These are phyloP conservation scores for Etia nguti DNA, from an alignment of 2,113 vertebrate genomes.

Conservation along the genomic window DNA sequence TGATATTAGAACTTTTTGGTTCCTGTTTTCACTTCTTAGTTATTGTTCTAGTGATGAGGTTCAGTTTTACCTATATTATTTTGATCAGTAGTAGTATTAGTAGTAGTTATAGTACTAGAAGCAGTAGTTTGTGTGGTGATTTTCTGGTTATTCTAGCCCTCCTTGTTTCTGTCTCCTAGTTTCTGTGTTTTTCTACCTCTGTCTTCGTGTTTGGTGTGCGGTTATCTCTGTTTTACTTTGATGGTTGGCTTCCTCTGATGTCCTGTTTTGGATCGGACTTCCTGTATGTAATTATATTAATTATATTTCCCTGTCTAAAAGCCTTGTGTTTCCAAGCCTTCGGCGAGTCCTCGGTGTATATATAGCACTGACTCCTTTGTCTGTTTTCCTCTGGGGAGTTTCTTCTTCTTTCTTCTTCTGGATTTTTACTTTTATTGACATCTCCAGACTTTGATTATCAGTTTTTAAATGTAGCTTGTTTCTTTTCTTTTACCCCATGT, in stretches of 20 bases:
- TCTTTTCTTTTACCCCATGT: not conserved
- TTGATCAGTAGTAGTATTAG: not conserved
- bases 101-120: not conserved
- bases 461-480: rapidly evolving
- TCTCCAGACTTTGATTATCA: not conserved
- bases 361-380: not conserved
- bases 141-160: not conserved
- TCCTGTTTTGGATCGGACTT: not conserved
- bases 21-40: not conserved
- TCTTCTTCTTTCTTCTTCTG: not conserved
- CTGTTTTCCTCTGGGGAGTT: not conserved
- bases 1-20: not conserved
- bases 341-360: too few species aligned
- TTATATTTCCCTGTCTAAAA: not conserved
- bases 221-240: not conserved
- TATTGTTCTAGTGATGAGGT: not conserved
- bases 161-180: not conserved
- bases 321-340: too few species aligned
- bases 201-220: not conserved
- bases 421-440: not conserved
- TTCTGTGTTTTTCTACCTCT: not conserved
- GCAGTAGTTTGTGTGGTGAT: rapidly evolving
- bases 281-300: not conserved
- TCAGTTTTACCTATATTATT: not conserved
- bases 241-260: not conserved